Conservation (phyloP, 2,888 invertebrate species). For the Drosophila lacicola region DNA sequence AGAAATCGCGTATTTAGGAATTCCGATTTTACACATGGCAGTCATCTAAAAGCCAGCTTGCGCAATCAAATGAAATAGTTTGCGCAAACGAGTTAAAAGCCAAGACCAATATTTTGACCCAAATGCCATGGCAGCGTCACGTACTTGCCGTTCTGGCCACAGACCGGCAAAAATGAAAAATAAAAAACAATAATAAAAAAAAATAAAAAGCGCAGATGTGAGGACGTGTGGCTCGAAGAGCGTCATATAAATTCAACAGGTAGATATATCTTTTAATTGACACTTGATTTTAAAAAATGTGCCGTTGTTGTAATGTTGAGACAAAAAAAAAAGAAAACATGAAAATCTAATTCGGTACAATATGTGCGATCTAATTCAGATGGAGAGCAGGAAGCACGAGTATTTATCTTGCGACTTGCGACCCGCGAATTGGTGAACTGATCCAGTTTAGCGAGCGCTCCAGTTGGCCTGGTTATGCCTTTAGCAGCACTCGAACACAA, state of each 20-base stretch:
- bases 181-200: constrained; percentile 21
- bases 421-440: constrained; percentile 21
- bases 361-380: constrained; percentile 25
- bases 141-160: constrained; percentile 63
- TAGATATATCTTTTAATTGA: constrained; percentile 68
- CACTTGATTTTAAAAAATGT: constrained; percentile 45
- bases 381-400: constrained; percentile 55
- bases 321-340: constrained; percentile 31
- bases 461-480: constrained; percentile 49
- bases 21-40: constrained; percentile 19
- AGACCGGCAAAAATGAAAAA: constrained; percentile 25
- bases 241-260: constrained; percentile 11
- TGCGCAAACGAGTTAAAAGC: constrained; percentile 57
- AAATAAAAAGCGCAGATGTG: constrained; percentile 7
- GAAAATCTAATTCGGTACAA: constrained; percentile 26
- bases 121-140: constrained; percentile 53
- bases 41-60: constrained; percentile 5
- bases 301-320: constrained; percentile 24
- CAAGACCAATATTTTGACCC: constrained; percentile 60
- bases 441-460: constrained; percentile 36
- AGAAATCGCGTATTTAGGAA: constrained; percentile 19
- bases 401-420: constrained; percentile 14
- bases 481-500: constrained; percentile 33
- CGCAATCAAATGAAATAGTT: constrained; percentile 46
- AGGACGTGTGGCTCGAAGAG: constrained; percentile 44